Percentiles rank a stretch among this genome's conserved stretches.
Evolutionary conservation across 2,888 invertebrate species (phyloP).

Genomic region (Actias luna): DNA sequence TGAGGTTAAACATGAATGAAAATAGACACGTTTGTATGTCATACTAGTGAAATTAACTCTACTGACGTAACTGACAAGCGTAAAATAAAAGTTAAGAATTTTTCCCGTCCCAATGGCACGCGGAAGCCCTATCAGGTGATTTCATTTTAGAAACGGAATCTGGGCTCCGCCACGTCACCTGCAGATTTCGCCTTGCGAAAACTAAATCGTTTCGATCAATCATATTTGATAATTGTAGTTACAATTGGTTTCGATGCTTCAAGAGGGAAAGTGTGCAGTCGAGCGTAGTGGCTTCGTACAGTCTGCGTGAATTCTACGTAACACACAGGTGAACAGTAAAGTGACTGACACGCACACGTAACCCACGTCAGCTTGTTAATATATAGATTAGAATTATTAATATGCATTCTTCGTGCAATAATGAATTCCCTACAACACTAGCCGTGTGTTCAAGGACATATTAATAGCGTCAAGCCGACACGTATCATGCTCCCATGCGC

Average conservation of each 20-base stretch:
- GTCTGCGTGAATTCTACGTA: constrained; percentile 36
- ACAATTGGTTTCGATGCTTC: constrained; percentile 54
- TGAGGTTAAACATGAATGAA: constrained; percentile 21
- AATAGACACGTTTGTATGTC: constrained; percentile 25
- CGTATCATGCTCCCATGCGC: constrained; percentile 64
- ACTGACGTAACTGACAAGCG: constrained; percentile 23
- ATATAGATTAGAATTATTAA: constrained; percentile 38
- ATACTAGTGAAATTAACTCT: constrained; percentile 25
- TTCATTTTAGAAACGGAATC: constrained; percentile 58
- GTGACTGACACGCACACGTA: constrained; percentile 40
- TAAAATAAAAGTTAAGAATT: constrained; percentile 35
- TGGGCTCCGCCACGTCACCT: constrained; percentile 43
- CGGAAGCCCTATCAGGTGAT: constrained; percentile 47
- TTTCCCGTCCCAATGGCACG: constrained; percentile 36
- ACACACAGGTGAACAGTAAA: constrained; percentile 47
- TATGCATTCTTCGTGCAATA: constrained; percentile 36
- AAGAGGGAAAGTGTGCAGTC: constrained; percentile 74
- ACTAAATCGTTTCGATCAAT: constrained; percentile 42
- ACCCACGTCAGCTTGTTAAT: constrained; percentile 39
- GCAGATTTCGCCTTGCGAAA: constrained; percentile 44
- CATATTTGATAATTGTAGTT: constrained; percentile 51
- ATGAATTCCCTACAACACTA: constrained; percentile 39
- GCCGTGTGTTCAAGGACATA: constrained; percentile 69
- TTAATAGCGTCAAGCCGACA: constrained; percentile 69
- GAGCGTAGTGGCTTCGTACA: constrained; percentile 61